Conservation (phyloP, 2,113 vertebrate genomes). For the Atractosteus spatula region DNA sequence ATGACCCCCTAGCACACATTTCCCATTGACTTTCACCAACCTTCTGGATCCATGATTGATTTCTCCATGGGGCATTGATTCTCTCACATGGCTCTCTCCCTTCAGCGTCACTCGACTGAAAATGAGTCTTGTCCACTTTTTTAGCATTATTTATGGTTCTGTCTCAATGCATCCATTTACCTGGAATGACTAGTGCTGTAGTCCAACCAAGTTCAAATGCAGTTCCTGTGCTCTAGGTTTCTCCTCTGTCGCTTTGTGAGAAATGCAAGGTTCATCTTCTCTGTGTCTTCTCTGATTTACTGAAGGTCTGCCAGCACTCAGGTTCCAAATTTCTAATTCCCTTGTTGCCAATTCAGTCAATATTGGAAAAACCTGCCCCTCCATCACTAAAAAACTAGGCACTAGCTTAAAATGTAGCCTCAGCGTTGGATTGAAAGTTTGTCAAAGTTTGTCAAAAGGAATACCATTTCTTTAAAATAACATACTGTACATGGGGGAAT, state of each 20-base stretch:
- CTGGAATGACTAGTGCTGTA: background rate
- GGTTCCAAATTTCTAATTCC: too few species aligned
- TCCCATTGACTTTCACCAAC: constrained; percentile 57
- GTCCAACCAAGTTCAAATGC: background rate
- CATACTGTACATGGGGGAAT: too few species aligned
- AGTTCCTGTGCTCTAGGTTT: background rate
- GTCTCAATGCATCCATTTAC: background rate
- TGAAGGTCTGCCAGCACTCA: too few species aligned
- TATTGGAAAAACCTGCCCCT: too few species aligned
- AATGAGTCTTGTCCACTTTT: constrained; percentile 29
- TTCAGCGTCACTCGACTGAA: constrained; percentile 26
- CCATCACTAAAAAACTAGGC: too few species aligned
- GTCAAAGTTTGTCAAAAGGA: too few species aligned
- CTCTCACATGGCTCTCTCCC: background rate
- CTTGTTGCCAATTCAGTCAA: too few species aligned
- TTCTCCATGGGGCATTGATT: constrained; percentile 39
- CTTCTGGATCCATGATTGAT: constrained; percentile 54
- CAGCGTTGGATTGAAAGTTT: too few species aligned
- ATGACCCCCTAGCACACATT: constrained; percentile 36
- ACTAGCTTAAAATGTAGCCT: too few species aligned
- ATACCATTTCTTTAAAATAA: too few species aligned
- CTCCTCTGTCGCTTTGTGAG: background rate
- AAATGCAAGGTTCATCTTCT: background rate
- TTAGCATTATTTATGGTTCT: constrained; percentile 38
- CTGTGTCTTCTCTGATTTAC: background rate